Base-by-base conservation (phyloP, 2,113 vertebrate genomes). In the Oostethus manadensis region DNA sequence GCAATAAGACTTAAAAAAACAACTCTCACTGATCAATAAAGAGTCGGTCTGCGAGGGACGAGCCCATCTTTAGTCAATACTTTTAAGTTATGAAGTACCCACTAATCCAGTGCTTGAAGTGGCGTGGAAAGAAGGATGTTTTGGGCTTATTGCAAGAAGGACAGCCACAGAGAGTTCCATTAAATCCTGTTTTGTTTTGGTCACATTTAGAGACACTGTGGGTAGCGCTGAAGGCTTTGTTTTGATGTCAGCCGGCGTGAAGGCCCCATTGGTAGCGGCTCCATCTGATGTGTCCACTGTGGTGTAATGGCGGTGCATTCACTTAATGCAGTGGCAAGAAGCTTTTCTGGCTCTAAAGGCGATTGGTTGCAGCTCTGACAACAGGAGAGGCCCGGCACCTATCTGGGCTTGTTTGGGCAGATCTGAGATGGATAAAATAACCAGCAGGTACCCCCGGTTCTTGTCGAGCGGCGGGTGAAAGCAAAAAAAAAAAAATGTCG, bases 61-160 rank as follows among this genome's bases (percentile, higher is more conserved):
- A 76, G 79, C 58, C 67, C 71, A 79, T 76, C 64, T 73, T 73
- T 75, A 68, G 80, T 88, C 86, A 64, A 79, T 84, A 61, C 26
- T 71, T 79, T 71, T 60, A 42, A 74, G 49, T 74, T 79, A 73
- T 78, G 20, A 64, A 83, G 76, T 58, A 60, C 54, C 15, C 21
- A 23, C 70, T 81, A 80, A 84, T 78, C 74, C 70, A 78, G 64
- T 71, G 70, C 62, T 76, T 53, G 22, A 69, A 65, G 35, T 50
- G 53, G 50, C 81, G 63, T 56, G 67, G 56, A 72, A 79, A 71
- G 13, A 13, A 42, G 38, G 13, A 42, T 42, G 38, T 42, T 42
- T 14, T 42, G 38, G 13, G 13, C 35, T 11, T 38, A 38, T 38
- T 66, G 29, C 35, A 14, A 60, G 50, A 66, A 50, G 46, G 46